Evolutionary conservation across 2,113 vertebrate genomes (phyloP).

Genomic region (Sialia sialis): DNA sequence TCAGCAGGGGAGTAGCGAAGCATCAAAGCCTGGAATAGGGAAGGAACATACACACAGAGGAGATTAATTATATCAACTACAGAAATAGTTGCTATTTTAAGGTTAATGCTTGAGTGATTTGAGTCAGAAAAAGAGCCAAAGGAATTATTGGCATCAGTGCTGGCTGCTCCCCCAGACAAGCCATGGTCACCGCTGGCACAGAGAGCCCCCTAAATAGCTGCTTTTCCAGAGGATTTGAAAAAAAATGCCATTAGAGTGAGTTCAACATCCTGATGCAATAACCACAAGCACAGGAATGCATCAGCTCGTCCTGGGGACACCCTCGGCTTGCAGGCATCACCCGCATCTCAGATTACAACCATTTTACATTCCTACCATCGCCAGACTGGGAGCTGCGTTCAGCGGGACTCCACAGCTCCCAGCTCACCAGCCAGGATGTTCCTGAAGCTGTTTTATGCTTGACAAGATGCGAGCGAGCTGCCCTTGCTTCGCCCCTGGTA

Average conservation of each 20-base stretch:
- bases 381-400: background rate
- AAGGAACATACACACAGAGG: background rate
- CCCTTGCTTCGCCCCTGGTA: background rate
- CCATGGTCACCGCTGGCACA: background rate
- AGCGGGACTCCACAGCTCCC: background rate
- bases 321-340: background rate
- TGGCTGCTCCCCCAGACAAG: background rate
- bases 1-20: background rate
- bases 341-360: background rate
- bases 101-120: slow-evolving; percentile 5
- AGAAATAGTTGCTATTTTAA: slow-evolving; percentile 51
- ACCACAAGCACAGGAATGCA: background rate
- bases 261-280: background rate
- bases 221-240: background rate
- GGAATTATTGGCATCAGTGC: background rate
- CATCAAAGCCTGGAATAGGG: background rate
- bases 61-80: slow-evolving; percentile 8
- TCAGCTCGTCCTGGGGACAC: background rate
- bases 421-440: background rate
- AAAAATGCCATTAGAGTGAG: background rate
- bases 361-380: fast-evolving
- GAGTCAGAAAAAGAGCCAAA: slow-evolving; percentile 24
- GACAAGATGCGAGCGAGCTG: background rate
- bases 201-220: background rate
- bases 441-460: background rate